These are phyloP conservation scores for Carollia perspicillata DNA, from an alignment of 2,113 vertebrate species.

Conservation along the genomic window DNA sequence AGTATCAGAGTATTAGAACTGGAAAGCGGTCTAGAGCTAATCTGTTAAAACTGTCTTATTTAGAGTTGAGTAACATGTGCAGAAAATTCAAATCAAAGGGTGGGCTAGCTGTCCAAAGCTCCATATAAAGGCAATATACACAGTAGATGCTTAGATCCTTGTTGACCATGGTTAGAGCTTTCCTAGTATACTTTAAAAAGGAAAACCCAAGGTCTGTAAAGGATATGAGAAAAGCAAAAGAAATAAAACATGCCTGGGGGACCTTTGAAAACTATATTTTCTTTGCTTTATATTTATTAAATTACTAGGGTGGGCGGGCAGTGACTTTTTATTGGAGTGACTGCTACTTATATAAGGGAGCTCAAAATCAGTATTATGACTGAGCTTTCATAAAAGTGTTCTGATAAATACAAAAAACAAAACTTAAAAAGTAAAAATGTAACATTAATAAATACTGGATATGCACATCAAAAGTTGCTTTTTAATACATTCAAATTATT, in stretches of 20 bases:
- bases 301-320: background rate
- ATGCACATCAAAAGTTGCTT: background rate
- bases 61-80: background rate
- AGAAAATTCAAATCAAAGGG: background rate
- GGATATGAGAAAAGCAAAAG: background rate
- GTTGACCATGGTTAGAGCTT: background rate
- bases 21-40: background rate
- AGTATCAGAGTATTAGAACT: background rate
- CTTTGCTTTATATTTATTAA: slow-evolving; percentile 11
- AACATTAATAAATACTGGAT: background rate
- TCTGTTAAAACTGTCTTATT: background rate
- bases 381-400: background rate
- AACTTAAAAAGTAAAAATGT: background rate
- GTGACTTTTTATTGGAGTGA: background rate
- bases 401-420: slow-evolving; percentile 11
- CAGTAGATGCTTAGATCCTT: background rate
- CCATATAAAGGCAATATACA: background rate
- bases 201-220: background rate
- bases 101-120: background rate
- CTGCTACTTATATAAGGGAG: background rate
- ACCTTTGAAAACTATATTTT: background rate
- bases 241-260: background rate
- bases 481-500: slow-evolving; percentile 57
- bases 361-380: slow-evolving; percentile 14
- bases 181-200: background rate